phyloP scores from a whole-genome alignment of 2,113 vertebrate species.

The Ictalurus punctatus region DNA sequence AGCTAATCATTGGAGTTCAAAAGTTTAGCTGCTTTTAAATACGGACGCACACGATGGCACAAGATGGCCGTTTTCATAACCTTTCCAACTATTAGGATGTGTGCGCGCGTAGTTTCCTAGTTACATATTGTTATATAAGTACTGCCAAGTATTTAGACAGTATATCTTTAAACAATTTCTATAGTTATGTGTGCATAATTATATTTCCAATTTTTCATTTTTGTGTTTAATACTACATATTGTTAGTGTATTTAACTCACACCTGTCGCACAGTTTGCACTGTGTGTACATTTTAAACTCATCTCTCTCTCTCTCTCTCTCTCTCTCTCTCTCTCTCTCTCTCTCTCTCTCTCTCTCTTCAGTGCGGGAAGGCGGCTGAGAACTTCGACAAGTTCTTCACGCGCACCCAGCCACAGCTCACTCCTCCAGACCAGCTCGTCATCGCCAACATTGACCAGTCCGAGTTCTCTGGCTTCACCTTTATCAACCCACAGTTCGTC shows the following conservation, averaged over 20 bases:
- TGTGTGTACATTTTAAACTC: neutral
- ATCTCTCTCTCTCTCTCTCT: neutral
- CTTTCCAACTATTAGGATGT: neutral
- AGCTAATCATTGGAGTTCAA: neutral
- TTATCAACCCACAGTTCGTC: constrained; percentile 89
- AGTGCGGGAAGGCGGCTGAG: constrained; percentile 94
- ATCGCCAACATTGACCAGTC: constrained; percentile 97
- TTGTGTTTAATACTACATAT: neutral
- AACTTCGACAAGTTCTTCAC: constrained; percentile 99
- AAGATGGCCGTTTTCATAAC: neutral
- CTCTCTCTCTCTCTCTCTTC: constrained; percentile 49
- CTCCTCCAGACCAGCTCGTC: constrained; percentile 93
- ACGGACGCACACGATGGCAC: neutral
- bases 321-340: constrained; percentile 10
- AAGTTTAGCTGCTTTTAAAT: neutral
- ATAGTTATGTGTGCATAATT: neutral
- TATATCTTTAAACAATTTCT: neutral
- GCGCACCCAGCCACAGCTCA: constrained; percentile 90
- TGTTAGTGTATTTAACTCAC: no score
- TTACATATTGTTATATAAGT: neutral
- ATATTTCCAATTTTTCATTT: neutral
- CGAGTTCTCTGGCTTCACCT: constrained; percentile 96
- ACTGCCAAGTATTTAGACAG: neutral
- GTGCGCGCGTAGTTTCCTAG: neutral
- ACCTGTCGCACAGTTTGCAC: neutral